Evolutionary conservation across 2,113 vertebrate genomes (phyloP).

Genomic region (Entomyzon cyanotis): DNA sequence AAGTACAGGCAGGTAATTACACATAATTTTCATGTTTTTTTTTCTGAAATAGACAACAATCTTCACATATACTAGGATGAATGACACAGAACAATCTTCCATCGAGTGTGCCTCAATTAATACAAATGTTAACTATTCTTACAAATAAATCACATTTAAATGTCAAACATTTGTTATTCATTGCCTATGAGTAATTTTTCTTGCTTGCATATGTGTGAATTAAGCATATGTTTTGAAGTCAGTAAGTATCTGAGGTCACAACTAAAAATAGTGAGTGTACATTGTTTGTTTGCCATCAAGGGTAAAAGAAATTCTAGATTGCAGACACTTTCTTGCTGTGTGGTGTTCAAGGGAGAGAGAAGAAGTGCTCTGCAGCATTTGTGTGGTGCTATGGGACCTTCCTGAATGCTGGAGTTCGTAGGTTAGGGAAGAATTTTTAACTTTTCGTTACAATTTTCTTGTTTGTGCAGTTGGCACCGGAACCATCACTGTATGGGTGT

Average conservation of each 20-base stretch:
- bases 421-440: background rate
- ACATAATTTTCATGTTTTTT: background rate
- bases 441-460: background rate
- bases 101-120: slow-evolving; percentile 27
- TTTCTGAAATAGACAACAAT: background rate
- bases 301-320: background rate
- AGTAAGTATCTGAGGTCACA: background rate
- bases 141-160: slow-evolving; percentile 43
- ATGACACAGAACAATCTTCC: background rate
- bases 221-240: slow-evolving; percentile 14
- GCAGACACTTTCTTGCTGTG: background rate
- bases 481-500: background rate
- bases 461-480: background rate
- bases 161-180: slow-evolving; percentile 51
- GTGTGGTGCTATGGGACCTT: accelerated
- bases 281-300: slow-evolving; percentile 15
- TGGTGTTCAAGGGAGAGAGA: background rate
- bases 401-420: background rate
- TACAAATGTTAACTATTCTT: slow-evolving; percentile 42
- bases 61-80: background rate
- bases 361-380: background rate
- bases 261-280: slow-evolving; percentile 12
- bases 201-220: slow-evolving; percentile 33
- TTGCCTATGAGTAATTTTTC: slow-evolving; percentile 36
- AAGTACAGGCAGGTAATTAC: slow-evolving; percentile 22